A percentile compares a stretch with the other conserved stretches of the same genome.
These are phyloP conservation scores for Pollachius pollachius DNA, from an alignment of 2,113 vertebrate species.

Conservation along the genomic window DNA sequence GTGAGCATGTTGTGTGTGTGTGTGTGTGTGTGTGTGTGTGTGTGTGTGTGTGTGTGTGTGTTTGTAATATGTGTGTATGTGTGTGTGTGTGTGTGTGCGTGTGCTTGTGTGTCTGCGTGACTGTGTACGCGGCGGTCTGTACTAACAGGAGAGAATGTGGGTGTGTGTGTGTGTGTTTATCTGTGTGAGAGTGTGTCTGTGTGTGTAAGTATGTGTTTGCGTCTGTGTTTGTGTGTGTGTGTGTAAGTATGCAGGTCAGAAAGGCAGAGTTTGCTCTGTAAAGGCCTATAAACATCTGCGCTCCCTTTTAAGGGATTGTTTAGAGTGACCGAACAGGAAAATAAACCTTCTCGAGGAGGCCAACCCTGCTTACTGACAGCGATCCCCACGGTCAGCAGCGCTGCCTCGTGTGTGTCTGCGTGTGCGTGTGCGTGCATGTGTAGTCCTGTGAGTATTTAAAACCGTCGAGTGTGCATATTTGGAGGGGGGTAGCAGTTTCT, in stretches of 20 bases:
- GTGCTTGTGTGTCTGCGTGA: too few relatives aligned
- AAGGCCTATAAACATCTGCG: constrained; percentile 78
- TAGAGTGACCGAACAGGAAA: constrained; percentile 76
- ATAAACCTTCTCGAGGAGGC: constrained; percentile 78
- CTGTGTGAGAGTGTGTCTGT: too few relatives aligned
- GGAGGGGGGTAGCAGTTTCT: background rate
- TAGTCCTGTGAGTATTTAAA: constrained; percentile 12
- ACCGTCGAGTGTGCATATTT: background rate
- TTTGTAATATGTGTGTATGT: background rate
- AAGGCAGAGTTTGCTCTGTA: constrained; percentile 74
- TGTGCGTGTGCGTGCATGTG: constrained; percentile 30
- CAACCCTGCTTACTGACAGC: constrained; percentile 58
- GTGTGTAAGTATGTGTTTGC: background rate
- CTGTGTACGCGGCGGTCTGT: too few relatives aligned
- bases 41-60: too few relatives aligned
- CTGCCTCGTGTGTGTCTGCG: constrained; percentile 34
- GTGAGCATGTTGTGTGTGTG: too few relatives aligned
- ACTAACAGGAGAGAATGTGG: too few relatives aligned
- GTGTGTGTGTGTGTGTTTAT: too few relatives aligned
- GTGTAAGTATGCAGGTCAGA: constrained; percentile 57
- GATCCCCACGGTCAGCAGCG: constrained; percentile 56
- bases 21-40: too few relatives aligned
- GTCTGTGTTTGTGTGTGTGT: constrained; percentile 9
- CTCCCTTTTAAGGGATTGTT: constrained; percentile 84
- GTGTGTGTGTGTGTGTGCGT: too few relatives aligned